phyloP scores from a whole-genome alignment of 2,888 invertebrate genomes.

The Diarsia rubi region DNA sequence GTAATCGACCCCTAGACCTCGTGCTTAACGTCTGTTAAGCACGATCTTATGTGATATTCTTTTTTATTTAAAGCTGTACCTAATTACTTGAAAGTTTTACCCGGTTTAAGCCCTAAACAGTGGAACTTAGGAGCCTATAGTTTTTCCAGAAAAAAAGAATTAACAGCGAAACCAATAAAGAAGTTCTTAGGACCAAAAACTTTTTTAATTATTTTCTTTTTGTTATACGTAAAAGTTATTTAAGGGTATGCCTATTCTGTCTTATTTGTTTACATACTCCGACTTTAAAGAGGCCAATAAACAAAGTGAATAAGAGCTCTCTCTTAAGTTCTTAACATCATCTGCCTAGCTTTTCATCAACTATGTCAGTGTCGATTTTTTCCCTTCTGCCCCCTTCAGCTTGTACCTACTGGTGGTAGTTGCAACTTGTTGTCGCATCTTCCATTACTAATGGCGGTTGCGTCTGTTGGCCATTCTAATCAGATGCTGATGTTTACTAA shows the following conservation, averaged over 20 bases:
- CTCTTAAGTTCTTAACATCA: neutral
- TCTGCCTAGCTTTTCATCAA: neutral
- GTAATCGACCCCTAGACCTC: too few relatives aligned
- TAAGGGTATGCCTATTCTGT: neutral
- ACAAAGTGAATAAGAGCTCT: neutral
- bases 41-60: too few relatives aligned
- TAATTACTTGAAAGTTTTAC: neutral
- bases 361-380: neutral
- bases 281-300: neutral
- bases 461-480: neutral
- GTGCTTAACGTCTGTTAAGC: too few relatives aligned
- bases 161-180: constrained; percentile 24
- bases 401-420: too few relatives aligned
- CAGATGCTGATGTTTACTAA: neutral
- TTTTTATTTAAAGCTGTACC: neutral
- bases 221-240: constrained; percentile 15
- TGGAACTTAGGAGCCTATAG: neutral
- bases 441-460: too few relatives aligned
- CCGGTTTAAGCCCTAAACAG: neutral
- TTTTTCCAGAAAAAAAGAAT: constrained; percentile 1
- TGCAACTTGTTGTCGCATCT: too few relatives aligned
- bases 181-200: constrained; percentile 11
- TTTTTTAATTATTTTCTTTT: constrained; percentile 33
- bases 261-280: constrained; percentile 10
- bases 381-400: too few relatives aligned